These are phyloP conservation scores for Chloebia gouldiae DNA, from an alignment of 2,113 vertebrate genomes.

Conservation along the genomic window DNA sequence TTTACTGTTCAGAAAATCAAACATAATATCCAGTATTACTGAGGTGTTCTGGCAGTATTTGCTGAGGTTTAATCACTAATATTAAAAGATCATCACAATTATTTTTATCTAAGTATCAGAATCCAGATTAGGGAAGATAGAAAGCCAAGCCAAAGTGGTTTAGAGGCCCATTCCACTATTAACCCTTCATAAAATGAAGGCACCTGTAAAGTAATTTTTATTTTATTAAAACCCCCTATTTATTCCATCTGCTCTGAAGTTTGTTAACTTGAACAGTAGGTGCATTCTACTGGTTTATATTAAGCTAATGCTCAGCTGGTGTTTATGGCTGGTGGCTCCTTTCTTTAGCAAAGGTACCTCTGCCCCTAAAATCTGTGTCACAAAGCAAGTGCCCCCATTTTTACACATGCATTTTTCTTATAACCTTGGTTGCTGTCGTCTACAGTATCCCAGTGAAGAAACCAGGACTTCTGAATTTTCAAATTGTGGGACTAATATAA, in stretches of 20 bases:
- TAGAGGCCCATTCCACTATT: neutral
- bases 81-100: neutral
- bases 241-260: neutral
- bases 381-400: neutral
- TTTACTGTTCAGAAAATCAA: neutral
- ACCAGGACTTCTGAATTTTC: neutral
- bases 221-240: neutral
- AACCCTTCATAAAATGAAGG: neutral
- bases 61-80: neutral
- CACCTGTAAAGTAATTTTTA: neutral
- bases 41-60: neutral
- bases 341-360: neutral
- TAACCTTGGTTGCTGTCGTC: neutral
- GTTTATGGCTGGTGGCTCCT: neutral
- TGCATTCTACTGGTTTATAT: neutral
- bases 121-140: neutral
- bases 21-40: neutral
- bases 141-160: neutral
- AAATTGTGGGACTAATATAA: neutral
- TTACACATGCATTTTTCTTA: neutral
- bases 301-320: neutral
- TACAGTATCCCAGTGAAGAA: neutral
- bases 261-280: neutral
- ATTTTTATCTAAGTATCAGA: neutral
- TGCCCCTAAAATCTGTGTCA: neutral